phyloP scores from a whole-genome alignment of 1,140 invertebrate species.

The Pseudomyrmex flavicornis region DNA sequence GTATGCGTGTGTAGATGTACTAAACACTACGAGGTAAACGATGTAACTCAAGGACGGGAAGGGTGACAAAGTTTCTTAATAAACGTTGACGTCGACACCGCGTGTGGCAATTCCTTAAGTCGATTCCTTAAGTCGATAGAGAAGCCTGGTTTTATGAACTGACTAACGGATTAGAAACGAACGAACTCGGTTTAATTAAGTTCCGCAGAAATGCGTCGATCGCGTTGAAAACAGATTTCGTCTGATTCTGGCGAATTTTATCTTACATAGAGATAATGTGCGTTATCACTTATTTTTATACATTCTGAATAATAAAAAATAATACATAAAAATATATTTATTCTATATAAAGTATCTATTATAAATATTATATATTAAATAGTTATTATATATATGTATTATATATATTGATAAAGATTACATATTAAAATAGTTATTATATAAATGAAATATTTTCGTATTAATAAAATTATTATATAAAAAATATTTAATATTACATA shows the following conservation, averaged over 20 bases:
- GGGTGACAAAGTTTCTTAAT: constrained; percentile 48
- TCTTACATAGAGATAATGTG: background rate
- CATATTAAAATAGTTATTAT: no score
- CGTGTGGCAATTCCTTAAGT: constrained; percentile 53
- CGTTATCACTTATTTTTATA: no score
- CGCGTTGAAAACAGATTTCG: constrained; percentile 10
- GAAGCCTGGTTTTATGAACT: constrained; percentile 50
- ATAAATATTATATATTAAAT: no score
- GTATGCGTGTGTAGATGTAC: background rate
- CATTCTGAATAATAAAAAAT: no score
- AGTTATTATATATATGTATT: no score
- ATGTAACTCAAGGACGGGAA: constrained; percentile 1
- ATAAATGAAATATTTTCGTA: no score
- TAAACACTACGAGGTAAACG: constrained; percentile 27
- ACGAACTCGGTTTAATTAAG: constrained; percentile 31
- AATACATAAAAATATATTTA: no score
- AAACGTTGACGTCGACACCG: constrained; percentile 51
- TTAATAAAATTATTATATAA: no score
- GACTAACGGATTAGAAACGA: constrained; percentile 47
- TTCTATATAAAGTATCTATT: no score
- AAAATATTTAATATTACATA: no score
- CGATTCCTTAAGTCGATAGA: constrained; percentile 50
- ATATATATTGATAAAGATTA: no score
- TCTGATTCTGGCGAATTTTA: background rate
- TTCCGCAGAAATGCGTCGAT: constrained; percentile 1